A percentile compares a stretch with the other conserved stretches of the same genome.
Conservation (phyloP, 2,888 invertebrate genomes). For the Lathronympha strigana region DNA sequence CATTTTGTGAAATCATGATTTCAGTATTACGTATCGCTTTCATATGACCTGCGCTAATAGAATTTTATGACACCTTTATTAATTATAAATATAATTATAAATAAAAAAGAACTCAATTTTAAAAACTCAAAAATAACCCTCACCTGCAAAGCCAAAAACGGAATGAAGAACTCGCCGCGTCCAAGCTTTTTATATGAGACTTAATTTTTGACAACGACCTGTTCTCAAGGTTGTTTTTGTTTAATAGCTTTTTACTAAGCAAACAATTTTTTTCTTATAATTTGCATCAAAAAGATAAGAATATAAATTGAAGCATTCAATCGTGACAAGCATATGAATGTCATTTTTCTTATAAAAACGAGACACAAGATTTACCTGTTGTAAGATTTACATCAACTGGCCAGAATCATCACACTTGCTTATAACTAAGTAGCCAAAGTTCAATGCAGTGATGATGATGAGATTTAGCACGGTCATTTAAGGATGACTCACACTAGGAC, state of each 20-base stretch:
- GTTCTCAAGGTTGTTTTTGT: constrained; percentile 10
- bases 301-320: constrained; percentile 15
- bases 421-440: no score
- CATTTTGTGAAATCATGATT: no score
- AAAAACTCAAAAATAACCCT: neutral
- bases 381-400: no score
- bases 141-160: constrained; percentile 10
- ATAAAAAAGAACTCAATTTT: no score
- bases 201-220: constrained; percentile 8
- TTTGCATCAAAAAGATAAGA: constrained; percentile 15
- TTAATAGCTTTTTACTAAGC: neutral
- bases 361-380: neutral
- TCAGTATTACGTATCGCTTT: no score
- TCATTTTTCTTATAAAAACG: neutral
- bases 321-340: constrained; percentile 10
- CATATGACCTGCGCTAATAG: no score
- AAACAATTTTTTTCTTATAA: neutral
- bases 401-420: no score
- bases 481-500: no score
- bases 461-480: no score
- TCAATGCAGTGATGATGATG: no score
- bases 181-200: constrained; percentile 20
- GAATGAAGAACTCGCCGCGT: constrained; percentile 1
- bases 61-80: no score
- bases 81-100: no score